Evolutionary conservation across 2,888 invertebrate species (phyloP).

Genomic region (Drosophila macrospina): DNA sequence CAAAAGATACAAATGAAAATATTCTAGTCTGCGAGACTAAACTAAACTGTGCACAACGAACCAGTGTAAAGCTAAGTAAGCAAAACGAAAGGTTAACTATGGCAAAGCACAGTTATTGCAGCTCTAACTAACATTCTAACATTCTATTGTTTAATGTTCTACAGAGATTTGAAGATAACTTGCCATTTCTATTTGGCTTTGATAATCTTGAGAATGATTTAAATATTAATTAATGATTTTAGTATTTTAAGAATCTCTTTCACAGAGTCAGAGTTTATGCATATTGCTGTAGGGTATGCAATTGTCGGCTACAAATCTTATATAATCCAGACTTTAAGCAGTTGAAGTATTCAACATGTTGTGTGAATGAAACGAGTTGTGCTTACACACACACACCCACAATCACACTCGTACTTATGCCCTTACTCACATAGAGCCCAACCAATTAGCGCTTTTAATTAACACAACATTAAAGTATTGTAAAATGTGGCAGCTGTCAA

Average conservation of each 20-base stretch:
- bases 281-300: too few species aligned
- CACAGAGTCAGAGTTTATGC: neutral
- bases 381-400: neutral
- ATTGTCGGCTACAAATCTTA: too few species aligned
- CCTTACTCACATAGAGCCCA: neutral
- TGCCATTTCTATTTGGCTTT: neutral
- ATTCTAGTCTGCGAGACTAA: conserved; percentile 12
- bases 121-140: too few species aligned
- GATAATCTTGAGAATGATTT: neutral
- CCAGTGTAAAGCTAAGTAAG: neutral
- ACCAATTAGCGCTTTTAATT: conserved; percentile 73
- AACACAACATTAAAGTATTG: conserved; percentile 62
- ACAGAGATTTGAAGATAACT: too few species aligned
- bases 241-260: too few species aligned
- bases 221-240: too few species aligned
- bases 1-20: conserved; percentile 14
- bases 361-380: neutral
- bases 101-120: too few species aligned
- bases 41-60: conserved; percentile 15
- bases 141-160: neutral
- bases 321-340: too few species aligned
- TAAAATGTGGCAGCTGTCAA: conserved; percentile 42
- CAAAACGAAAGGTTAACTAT: conserved; percentile 3
- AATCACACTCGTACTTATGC: neutral
- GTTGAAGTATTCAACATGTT: neutral